Evolutionary conservation across 2,888 invertebrate species (phyloP).

Genomic region (Thereva nobilitata): DNA sequence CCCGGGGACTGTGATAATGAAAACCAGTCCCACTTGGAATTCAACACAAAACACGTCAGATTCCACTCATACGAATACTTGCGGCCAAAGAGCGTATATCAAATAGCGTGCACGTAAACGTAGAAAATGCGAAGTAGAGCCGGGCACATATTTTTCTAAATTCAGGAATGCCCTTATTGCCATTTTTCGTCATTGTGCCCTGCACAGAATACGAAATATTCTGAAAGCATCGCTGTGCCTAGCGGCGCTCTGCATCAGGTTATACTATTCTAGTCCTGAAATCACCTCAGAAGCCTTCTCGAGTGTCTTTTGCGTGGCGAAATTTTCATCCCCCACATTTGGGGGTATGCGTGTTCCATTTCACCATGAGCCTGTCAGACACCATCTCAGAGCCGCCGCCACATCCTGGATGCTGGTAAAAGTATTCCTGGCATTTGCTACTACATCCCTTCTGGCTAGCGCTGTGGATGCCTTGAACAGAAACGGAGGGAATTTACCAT

Average conservation of each 20-base stretch:
- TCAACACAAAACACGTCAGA: constrained; percentile 30
- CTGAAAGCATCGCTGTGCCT: constrained; percentile 19
- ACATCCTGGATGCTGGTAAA: constrained; percentile 22
- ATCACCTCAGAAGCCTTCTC: constrained; percentile 31
- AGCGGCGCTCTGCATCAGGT: constrained; percentile 25
- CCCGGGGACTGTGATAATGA: constrained; percentile 23
- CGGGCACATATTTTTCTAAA: constrained; percentile 34
- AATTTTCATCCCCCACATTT: constrained; percentile 4
- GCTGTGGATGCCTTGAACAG: background rate
- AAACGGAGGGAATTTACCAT: constrained; percentile 15
- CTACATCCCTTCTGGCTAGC: constrained; percentile 27
- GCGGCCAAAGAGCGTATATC: constrained; percentile 34
- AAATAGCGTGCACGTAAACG: constrained; percentile 33
- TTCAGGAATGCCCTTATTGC: constrained; percentile 44
- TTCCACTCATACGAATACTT: constrained; percentile 34
- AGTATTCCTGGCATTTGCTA: constrained; percentile 31
- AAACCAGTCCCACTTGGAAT: constrained; percentile 32
- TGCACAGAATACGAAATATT: constrained; percentile 42
- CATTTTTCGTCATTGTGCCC: constrained; percentile 43
- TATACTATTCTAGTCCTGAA: constrained; percentile 15
- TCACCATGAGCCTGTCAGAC: constrained; percentile 12
- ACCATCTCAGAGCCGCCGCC: background rate
- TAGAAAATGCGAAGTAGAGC: constrained; percentile 5
- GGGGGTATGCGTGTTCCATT: constrained; percentile 22
- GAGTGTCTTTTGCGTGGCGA: constrained; percentile 33